Evolutionary conservation across 2,888 invertebrate species (phyloP).

Genomic region (Harpalus rufipes): DNA sequence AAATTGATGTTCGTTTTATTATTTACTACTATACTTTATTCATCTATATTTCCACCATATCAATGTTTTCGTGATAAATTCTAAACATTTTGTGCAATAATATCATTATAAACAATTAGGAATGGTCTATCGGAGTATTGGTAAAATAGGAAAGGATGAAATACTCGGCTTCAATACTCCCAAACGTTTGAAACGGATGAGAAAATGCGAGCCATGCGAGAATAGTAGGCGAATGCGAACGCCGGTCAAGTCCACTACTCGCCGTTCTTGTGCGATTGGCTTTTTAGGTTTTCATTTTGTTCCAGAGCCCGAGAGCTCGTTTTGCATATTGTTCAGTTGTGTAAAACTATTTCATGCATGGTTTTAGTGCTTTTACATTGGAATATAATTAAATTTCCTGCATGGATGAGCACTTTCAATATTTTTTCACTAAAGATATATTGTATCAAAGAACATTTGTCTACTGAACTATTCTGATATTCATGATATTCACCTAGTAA

Average conservation of each 20-base stretch:
- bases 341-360: conserved; percentile 46
- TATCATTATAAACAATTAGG: background rate
- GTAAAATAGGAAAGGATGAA: conserved; percentile 26
- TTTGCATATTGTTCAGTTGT: conserved; percentile 34
- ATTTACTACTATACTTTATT: background rate
- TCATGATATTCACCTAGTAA: background rate
- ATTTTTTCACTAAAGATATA: conserved; percentile 11
- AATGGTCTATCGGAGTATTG: background rate
- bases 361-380: conserved; percentile 42
- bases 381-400: conserved; percentile 37
- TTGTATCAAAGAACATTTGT: background rate
- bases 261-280: conserved; percentile 27
- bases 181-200: background rate
- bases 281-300: conserved; percentile 21
- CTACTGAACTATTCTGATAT: no score
- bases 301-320: conserved; percentile 11
- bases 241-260: conserved; percentile 30
- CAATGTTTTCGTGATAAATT: background rate
- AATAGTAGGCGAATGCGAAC: background rate
- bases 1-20: no score
- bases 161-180: background rate
- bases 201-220: background rate
- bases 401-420: conserved; percentile 32
- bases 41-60: background rate
- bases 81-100: background rate